phyloP scores from a whole-genome alignment of 2,888 invertebrate species.

The Rhaphigaster nebulosa region DNA sequence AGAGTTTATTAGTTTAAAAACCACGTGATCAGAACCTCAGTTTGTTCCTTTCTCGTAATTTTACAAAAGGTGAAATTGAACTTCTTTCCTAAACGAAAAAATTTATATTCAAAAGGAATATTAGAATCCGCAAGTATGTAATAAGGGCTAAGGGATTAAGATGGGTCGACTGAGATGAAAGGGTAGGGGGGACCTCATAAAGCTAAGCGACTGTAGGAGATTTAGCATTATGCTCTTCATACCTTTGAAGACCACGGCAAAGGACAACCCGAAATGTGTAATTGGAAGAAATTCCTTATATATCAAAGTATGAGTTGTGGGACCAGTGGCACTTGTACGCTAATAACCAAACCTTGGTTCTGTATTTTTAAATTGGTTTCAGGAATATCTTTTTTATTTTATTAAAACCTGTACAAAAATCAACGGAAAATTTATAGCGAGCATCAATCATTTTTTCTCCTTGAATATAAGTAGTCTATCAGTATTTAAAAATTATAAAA shows the following conservation, averaged over 20 bases:
- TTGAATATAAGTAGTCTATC: no score
- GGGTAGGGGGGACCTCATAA: not conserved
- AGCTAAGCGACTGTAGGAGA: not conserved
- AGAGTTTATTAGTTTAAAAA: no score
- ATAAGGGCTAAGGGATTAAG: conserved; percentile 4
- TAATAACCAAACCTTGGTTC: not conserved
- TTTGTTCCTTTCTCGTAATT: not conserved
- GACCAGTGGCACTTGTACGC: not conserved
- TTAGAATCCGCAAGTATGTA: not conserved
- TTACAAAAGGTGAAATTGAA: not conserved
- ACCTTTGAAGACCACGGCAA: not conserved
- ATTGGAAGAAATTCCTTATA: conserved; percentile 23
- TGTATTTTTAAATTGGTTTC: not conserved
- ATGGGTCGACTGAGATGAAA: conserved; percentile 1
- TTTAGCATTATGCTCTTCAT: not conserved
- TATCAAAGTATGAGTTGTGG: not conserved
- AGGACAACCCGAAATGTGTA: not conserved
- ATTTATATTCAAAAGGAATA: not conserved
- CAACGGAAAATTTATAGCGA: no score
- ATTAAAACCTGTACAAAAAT: no score
- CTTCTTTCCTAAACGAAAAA: not conserved
- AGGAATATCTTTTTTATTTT: not conserved
- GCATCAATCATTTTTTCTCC: no score
- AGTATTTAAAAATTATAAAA: no score
- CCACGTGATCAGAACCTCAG: no score